Base-by-base conservation (phyloP, 2,797 vertebrate genomes). In the Pseudochromis fuscus region DNA sequence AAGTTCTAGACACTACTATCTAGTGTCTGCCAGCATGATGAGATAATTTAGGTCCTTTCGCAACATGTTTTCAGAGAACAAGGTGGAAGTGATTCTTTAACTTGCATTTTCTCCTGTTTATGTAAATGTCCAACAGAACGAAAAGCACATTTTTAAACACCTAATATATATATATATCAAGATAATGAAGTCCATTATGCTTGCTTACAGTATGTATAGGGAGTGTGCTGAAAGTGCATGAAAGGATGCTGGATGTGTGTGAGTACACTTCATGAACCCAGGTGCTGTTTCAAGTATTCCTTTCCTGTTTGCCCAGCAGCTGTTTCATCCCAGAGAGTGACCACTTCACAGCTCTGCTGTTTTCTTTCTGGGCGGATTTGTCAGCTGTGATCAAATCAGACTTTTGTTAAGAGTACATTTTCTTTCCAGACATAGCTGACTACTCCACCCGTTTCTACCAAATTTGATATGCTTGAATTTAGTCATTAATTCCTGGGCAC, bases 291-390 rank as follows among this genome's bases (percentile, higher is more conserved):
- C 77, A 89, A 87, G 77, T 82, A 10, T 64, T 57, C 48, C 81
- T 44, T 90, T 88, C 84, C 78, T 91, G 87, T 90, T 92, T 91
- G 78, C 77, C 58, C 72, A 55, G 83, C 77, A 82, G 83, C 83
- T 82, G 77, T 80, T 90, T 87, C 82, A 88, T 88, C 79, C 70
- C 61, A 66, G 76, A 9, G 0, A 72, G 66, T 42, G 83, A 90
- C 91, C 86, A 89, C 89, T 89, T 91, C 89, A 88, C 81, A 89
- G 84, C 62, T 25, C 37, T 1, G 15, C 80, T 91, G 85, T 89
- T 90, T 90, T 90, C 77, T 75, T 88, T 91, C 61, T 82, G 87
- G 91, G 90, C 77, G 84, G 88, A 89, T 81, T 25, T 86, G 77
- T 89, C 87, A 86, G 81, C 76, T 30, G 42, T 56, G 82, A 89